Evolutionary conservation across 1,140 invertebrate genomes (phyloP).

Genomic region (Tetramorium simillimum): DNA sequence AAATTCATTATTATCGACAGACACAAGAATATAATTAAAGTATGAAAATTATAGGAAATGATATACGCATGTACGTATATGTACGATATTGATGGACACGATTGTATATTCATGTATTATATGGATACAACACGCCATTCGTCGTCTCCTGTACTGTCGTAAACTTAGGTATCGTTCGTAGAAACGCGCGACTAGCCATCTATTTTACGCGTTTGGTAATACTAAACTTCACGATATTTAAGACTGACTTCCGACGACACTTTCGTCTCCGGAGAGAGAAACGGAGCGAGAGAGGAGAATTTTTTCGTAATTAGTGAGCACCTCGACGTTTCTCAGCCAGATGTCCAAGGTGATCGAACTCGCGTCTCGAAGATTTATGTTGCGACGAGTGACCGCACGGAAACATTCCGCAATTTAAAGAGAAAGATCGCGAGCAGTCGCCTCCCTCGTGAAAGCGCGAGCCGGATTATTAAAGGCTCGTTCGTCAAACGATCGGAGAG

Average conservation of each 20-base stretch:
- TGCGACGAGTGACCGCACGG: neutral
- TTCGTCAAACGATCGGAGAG: conserved; percentile 13
- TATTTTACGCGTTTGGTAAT: neutral
- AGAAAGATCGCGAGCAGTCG: neutral
- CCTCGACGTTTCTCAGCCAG: neutral
- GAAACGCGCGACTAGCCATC: neutral
- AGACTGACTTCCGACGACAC: neutral
- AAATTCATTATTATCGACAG: neutral
- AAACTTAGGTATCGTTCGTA: neutral
- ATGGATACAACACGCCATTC: neutral
- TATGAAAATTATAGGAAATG: neutral
- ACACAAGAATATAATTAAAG: neutral
- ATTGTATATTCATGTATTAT: neutral
- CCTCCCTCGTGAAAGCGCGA: neutral
- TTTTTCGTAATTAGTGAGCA: conserved; percentile 16
- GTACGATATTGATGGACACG: neutral
- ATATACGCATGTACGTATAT: too few species aligned
- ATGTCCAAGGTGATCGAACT: conserved; percentile 4
- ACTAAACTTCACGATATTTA: conserved; percentile 1
- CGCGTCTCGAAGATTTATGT: neutral
- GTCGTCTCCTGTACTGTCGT: neutral
- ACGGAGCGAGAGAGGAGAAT: too few species aligned
- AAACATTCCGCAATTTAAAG: conserved; percentile 13
- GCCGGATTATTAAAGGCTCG: conserved; percentile 12
- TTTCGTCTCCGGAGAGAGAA: too few species aligned